phyloP scores from a whole-genome alignment of 2,888 invertebrate genomes.

The Euplexia lucipara region DNA sequence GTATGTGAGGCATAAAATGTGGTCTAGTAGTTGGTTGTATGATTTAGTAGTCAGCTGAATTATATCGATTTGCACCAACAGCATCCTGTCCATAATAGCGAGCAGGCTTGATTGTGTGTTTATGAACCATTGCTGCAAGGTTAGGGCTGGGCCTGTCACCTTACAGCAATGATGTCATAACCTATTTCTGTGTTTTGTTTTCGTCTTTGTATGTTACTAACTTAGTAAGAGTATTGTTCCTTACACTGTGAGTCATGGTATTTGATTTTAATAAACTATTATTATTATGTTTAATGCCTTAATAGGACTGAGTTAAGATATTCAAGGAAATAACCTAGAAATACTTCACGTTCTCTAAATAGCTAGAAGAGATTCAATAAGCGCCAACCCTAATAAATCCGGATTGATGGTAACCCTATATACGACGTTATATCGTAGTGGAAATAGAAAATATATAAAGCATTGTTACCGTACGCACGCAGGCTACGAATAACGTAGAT shows the following conservation, averaged over 20 bases:
- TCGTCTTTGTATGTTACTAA: too few species aligned
- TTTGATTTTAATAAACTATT: too few species aligned
- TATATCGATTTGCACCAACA: too few species aligned
- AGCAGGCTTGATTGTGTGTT: too few species aligned
- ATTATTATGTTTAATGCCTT: too few species aligned
- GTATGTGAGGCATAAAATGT: conserved; percentile 13
- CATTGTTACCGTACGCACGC: conserved; percentile 44
- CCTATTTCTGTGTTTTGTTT: too few species aligned
- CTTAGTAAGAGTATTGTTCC: too few species aligned
- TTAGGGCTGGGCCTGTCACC: too few species aligned
- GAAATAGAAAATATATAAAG: conserved; percentile 56
- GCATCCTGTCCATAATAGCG: too few species aligned
- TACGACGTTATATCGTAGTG: conserved; percentile 39
- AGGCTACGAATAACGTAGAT: conserved; percentile 29
- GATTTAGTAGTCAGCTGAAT: conserved; percentile 1
- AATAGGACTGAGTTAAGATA: background rate
- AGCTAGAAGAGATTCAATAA: conserved; percentile 38
- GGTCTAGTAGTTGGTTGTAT: background rate
- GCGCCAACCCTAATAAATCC: conserved; percentile 55
- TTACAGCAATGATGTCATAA: too few species aligned
- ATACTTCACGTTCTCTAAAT: conserved; percentile 5
- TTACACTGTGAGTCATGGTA: too few species aligned
- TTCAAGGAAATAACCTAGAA: background rate
- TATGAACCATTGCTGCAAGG: too few species aligned
- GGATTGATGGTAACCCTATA: conserved; percentile 51